Evolutionary conservation across 2,797 vertebrate genomes (phyloP), one percentile per base, ranked within the genome.

Genomic region (Distichodus sexfasciatus): DNA sequence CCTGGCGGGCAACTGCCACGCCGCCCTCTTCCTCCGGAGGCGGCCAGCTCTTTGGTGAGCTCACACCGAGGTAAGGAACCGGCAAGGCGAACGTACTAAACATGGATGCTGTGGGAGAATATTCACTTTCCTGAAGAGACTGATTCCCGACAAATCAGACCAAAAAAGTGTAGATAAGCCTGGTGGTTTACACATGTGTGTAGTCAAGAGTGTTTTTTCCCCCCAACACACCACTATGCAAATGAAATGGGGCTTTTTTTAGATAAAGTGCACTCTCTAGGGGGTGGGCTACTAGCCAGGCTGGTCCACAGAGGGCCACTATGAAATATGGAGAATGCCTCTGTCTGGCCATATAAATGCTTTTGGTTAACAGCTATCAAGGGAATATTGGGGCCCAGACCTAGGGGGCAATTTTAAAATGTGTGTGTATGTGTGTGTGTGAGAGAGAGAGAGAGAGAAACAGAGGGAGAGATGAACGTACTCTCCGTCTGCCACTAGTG

Each of bases 21-120:
- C 75, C 85, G 87, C 87, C 87, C 89, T 83, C 83, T 83, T 74
- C 82, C 83, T 78, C 79, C 82, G 84, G 87, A 83, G 85, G 86
- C 81, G 76, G 29, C 9, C 31, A 60, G 48, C 36, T 21, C 48
- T 6, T 17, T 23, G 33, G 36, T 14, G 38, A 58, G 51, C 38
- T 59, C 46, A 55, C 48, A 40, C 63, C 44, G 57, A 46, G 29
- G 36, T 33, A 12, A 14, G 26, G 21, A 44, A 40, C 40, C 61
- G 15, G 29, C 41, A 26, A 11, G 53, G 33, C 33, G 28, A 48
- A 66, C 69, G 33, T 59, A 74, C 28, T 66, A 66, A 68, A 64
- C n/a, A 41, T n/a, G n/a, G n/a, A n/a, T n/a, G n/a, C 19, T 11
- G 15, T 15, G n/a, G n/a, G 28, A 15, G 10, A 43, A 51, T 2